Evolutionary conservation across 2,113 vertebrate genomes (phyloP).

Genomic region (Lutjanus erythropterus): DNA sequence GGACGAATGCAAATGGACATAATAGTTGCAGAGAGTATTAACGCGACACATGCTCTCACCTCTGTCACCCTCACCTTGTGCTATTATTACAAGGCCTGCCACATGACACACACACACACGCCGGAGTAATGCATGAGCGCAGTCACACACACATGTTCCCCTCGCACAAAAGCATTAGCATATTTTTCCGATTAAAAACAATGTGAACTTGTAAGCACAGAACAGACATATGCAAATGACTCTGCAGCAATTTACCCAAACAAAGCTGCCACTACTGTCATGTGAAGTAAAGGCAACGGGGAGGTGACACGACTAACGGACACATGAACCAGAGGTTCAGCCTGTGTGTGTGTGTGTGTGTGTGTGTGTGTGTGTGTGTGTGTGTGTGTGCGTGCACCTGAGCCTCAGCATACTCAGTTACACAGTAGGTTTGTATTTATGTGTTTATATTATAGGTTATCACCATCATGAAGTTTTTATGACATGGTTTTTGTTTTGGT

Average conservation of each 20-base stretch:
- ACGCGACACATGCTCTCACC: slow-evolving; percentile 70
- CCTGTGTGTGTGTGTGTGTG: slow-evolving; percentile 6
- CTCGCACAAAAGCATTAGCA: slow-evolving; percentile 65
- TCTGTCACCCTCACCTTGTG: slow-evolving; percentile 64
- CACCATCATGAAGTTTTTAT: no score
- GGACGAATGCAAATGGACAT: slow-evolving; percentile 59
- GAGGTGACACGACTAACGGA: slow-evolving; percentile 10
- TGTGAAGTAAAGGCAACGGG: slow-evolving; percentile 18
- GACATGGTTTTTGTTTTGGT: neutral
- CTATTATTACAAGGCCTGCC: slow-evolving; percentile 61
- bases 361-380: slow-evolving; percentile 20
- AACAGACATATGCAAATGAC: slow-evolving; percentile 78
- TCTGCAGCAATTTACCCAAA: slow-evolving; percentile 76
- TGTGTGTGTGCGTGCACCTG: slow-evolving; percentile 19
- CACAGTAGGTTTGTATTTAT: neutral
- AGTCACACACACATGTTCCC: slow-evolving; percentile 35
- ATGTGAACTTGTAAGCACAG: slow-evolving; percentile 70
- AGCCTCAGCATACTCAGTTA: neutral
- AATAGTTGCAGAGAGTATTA: slow-evolving; percentile 57
- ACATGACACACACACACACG: slow-evolving; percentile 19
- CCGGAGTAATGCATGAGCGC: neutral
- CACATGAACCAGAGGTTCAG: slow-evolving; percentile 20
- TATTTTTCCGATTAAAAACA: slow-evolving; percentile 75
- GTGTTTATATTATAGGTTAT: neutral
- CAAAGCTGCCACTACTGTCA: slow-evolving; percentile 67